Evolutionary conservation across 1,140 invertebrate species (phyloP).

Genomic region (Ostrea denselamellosa): DNA sequence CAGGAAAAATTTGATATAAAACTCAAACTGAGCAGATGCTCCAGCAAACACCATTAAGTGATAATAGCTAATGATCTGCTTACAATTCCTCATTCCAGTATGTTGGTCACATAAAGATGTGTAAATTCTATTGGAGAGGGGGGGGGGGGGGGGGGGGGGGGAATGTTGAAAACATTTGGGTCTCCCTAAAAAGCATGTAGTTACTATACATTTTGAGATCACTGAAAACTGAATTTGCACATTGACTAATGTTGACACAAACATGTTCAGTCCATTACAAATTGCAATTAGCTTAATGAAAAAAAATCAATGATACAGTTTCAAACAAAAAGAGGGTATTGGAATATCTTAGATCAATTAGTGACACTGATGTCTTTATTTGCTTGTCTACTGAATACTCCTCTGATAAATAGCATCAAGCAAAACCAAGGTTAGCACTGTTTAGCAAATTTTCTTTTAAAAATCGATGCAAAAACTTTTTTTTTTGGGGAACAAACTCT

Average conservation of each 20-base stretch:
- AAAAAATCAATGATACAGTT: background rate
- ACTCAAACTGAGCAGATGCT: no score
- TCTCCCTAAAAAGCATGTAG: background rate
- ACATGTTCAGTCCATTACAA: constrained; percentile 35
- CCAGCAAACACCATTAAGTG: no score
- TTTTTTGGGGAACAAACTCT: no score
- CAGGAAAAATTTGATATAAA: no score
- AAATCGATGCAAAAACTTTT: no score
- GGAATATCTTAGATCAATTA: no score
- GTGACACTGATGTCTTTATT: no score
- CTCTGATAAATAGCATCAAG: no score
- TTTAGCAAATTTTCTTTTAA: no score
- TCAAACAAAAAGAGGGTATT: background rate
- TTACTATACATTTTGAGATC: constrained; percentile 19
- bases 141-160: background rate
- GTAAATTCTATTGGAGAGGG: background rate
- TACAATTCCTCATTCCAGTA: background rate
- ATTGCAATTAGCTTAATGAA: constrained; percentile 33
- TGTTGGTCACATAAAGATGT: constrained; percentile 6
- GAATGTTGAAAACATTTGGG: background rate
- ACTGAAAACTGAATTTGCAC: background rate
- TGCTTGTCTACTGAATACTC: no score
- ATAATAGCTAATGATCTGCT: no score
- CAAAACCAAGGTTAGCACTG: no score
- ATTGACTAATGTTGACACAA: background rate